Evolutionary conservation across 1,140 invertebrate genomes (phyloP), one percentile per base, ranked within the genome.

Genomic region (Macrosteles quadrilineatus): DNA sequence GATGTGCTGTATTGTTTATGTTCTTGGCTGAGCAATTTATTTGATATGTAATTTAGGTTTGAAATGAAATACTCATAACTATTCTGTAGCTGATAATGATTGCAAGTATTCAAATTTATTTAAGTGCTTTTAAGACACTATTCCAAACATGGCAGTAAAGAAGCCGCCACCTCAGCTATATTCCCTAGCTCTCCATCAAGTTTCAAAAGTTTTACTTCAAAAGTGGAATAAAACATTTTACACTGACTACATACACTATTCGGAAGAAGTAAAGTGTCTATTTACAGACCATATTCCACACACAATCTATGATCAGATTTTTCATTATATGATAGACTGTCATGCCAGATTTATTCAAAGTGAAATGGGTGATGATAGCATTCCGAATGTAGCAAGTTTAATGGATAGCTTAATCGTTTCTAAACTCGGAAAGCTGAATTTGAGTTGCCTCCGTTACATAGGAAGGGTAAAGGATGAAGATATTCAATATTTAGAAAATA

Each of bases 391-490:
- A 27, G 12, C 25, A 6, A 14, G 23, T 27, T 30, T 59, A 30
- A 59, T 59, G 25, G 25, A 59, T 23, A 59, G 55, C 23, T 21
- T 59, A 11, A 66, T 66, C 14, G 27, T 45, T 23, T 36, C 63
- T 2, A 9, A 45, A 2, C 63, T 66, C 11, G 1, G 63, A 9
- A 43, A 43, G 45, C 36, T 66, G n/a, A 66, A 66, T 31, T 45
- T 66, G 45, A 66, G 45, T 17, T 43, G 40, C 12, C 36, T 66
- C 9, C 32, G 63, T 12, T 36, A 66, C 27, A 43, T 66, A 36
- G 63, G 63, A 3, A 17, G 9, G 2, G 63, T 43, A 11, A 66
- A 45, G 12, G 63, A 66, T 45, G 63, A 66, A 40, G 63, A 66
- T 17, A 66, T 66, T 27, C 23, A 31, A 12, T 66, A 66, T 43